Evolutionary conservation across 2,113 vertebrate genomes (phyloP), one percentile per base, ranked within the genome.

Genomic region (Menura novaehollandiae): DNA sequence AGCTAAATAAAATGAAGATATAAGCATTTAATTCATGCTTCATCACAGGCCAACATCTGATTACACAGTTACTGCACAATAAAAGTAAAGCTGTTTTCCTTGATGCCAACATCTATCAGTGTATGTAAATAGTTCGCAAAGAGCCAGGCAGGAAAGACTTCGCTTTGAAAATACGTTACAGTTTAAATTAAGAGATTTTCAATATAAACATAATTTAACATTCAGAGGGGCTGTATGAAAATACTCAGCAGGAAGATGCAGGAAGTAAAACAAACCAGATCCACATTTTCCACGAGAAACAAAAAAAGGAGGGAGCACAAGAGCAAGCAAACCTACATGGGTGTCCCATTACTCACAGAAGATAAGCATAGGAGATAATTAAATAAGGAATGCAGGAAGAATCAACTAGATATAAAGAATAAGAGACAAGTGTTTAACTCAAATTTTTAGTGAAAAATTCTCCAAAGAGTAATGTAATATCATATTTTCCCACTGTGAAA

Each of bases 311-410:
- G 62, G 84, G 66, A 2, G 20, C 75, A 88, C 86, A 90, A 95
- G 66, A 97, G 79, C 98, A 98, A 97, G 98, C 98, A 98, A 98
- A 98, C 98, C 98, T 98, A 98, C 52, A 97, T 71, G 56, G 84
- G 93, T 97, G 74, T 97, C 97, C 98, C 97, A 96, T 98, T 99
- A 99, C 99, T 99, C 99, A 99, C 99, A 99, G 98, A 99, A 98
- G 98, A 97, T 98, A 99, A 98, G 97, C 98, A 99, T 94, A 99
- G 99, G 96, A 98, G 99, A 98, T 97, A 99, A 98, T 98, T 98
- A 99, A 99, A 99, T 98, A 99, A 98, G 98, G 98, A 98, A 99
- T 99, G 98, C 98, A 98, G 98, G 98, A 98, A 98, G 98, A 98
- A 98, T 98, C 98, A 96, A 98, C 99, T 99, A 98, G 98, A 98